Percentiles rank a stretch among this genome's conserved stretches.
phyloP scores from a whole-genome alignment of 2,888 invertebrate species.

The Dendrolimus pini region DNA sequence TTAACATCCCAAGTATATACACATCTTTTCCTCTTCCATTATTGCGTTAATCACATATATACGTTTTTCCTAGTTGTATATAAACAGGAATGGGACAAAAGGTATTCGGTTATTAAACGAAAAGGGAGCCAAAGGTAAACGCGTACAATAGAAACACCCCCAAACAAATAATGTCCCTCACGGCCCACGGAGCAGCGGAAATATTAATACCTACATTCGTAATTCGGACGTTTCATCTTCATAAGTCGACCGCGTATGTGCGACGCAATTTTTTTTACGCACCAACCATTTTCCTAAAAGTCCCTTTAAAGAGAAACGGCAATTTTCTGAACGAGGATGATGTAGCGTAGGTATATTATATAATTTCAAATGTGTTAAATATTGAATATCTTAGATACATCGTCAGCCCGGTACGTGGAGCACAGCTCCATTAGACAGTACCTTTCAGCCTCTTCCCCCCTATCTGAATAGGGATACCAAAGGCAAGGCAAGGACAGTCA shows the following conservation, averaged over 20 bases:
- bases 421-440: no score
- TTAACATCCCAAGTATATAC: no score
- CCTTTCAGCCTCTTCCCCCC: no score
- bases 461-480: no score
- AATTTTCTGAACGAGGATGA: constrained; percentile 53
- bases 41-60: background rate
- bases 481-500: no score
- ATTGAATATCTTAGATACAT: no score
- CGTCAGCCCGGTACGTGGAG: no score
- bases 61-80: background rate
- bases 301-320: constrained; percentile 56
- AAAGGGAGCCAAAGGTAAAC: constrained; percentile 15
- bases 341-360: constrained; percentile 7
- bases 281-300: constrained; percentile 36
- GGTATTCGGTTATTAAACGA: constrained; percentile 9
- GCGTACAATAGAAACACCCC: constrained; percentile 22
- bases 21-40: background rate
- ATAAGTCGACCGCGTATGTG: constrained; percentile 41
- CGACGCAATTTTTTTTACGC: constrained; percentile 50
- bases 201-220: constrained; percentile 48
- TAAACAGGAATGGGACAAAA: background rate
- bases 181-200: constrained; percentile 24
- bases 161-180: constrained; percentile 11
- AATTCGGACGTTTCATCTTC: constrained; percentile 48
- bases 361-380: no score